Evolutionary conservation across 2,113 vertebrate species (phyloP).

Genomic region (Pomatostomus ruficeps): DNA sequence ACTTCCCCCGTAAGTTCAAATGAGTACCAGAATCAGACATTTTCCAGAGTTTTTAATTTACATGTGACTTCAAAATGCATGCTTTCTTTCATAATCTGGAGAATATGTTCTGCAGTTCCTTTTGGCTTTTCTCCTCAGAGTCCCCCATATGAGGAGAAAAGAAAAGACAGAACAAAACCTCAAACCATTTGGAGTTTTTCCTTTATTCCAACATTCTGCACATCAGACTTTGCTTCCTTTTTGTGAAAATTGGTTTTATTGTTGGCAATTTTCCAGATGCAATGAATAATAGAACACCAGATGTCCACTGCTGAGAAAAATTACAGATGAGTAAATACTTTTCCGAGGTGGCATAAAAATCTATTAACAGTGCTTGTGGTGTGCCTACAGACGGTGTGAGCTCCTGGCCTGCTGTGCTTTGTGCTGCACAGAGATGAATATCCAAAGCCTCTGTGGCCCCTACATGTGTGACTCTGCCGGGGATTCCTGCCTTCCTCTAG

Average conservation of each 20-base stretch:
- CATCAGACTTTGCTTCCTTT: background rate
- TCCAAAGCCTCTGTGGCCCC: background rate
- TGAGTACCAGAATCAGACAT: background rate
- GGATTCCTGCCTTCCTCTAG: background rate
- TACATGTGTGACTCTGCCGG: background rate
- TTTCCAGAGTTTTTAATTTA: background rate
- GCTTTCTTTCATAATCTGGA: background rate
- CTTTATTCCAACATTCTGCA: background rate
- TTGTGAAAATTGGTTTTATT: conserved; percentile 19
- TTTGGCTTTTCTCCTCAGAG: background rate
- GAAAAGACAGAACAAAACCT: background rate
- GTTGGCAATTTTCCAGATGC: conserved; percentile 37
- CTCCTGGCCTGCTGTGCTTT: background rate
- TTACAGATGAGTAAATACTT: conserved; percentile 41
- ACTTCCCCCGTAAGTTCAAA: background rate
- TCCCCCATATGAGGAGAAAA: background rate
- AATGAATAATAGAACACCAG: conserved; percentile 47
- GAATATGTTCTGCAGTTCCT: background rate
- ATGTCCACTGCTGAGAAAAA: conserved; percentile 31
- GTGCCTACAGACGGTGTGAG: background rate
- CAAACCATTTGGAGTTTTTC: background rate
- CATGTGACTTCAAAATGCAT: background rate
- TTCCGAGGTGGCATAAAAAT: conserved; percentile 15
- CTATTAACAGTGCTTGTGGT: background rate
- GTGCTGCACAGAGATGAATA: background rate